Conservation (phyloP, 2,797 vertebrate species). For the Enteromius unitaeniatus region DNA sequence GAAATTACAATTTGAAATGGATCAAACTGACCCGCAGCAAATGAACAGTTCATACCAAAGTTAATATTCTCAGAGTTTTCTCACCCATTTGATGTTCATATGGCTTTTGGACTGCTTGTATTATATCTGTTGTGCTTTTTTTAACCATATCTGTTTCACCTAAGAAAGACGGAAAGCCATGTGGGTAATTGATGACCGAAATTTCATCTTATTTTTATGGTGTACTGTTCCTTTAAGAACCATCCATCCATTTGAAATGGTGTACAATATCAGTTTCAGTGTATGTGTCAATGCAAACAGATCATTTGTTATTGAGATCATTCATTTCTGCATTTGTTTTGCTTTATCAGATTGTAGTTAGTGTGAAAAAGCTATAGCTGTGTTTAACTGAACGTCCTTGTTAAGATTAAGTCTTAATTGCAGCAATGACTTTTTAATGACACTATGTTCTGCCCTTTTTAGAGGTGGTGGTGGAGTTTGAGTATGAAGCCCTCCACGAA, state of each 20-base stretch:
- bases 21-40: neutral
- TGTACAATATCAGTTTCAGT: neutral
- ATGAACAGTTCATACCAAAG: neutral
- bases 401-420: neutral
- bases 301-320: neutral
- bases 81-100: neutral
- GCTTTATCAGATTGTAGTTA: neutral
- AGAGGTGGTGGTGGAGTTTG: constrained; percentile 94
- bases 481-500: constrained; percentile 91
- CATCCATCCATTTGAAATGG: neutral
- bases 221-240: neutral
- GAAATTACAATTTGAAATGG: neutral
- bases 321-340: neutral
- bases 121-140: neutral
- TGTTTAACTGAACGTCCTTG: neutral
- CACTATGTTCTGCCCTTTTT: constrained; percentile 51
- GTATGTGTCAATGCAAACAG: neutral
- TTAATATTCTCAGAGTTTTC: neutral
- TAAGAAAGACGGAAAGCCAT: neutral
- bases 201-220: neutral
- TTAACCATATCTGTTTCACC: neutral
- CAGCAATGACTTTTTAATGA: neutral
- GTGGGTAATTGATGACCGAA: neutral
- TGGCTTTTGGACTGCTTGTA: neutral
- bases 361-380: neutral